These are phyloP conservation scores for Otolemur garnettii DNA, from an alignment of 2,113 vertebrate genomes.

Conservation along the genomic window DNA sequence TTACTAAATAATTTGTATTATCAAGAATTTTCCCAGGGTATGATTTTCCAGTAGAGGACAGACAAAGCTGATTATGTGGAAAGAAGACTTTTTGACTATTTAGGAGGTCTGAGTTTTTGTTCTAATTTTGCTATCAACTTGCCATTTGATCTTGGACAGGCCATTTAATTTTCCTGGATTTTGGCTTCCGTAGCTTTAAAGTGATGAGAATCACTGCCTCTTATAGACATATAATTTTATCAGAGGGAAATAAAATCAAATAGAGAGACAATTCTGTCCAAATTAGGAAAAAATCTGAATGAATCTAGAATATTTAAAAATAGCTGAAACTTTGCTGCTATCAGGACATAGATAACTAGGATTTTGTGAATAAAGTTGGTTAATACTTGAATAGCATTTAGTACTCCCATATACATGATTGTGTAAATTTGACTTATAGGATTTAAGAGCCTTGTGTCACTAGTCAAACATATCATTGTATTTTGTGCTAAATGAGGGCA, in stretches of 20 bases:
- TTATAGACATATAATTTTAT: not conserved
- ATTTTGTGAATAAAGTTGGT: not conserved
- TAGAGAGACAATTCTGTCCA: not conserved
- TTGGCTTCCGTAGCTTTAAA: not conserved
- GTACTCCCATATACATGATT: not conserved
- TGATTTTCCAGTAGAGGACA: not conserved
- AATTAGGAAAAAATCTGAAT: not conserved
- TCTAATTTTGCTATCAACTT: not conserved
- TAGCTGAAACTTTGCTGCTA: not conserved
- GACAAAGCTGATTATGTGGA: not conserved
- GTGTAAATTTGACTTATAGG: not conserved
- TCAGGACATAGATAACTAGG: not conserved
- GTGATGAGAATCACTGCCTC: not conserved
- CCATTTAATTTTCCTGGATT: not conserved
- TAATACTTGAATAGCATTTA: not conserved
- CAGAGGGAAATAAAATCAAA: not conserved
- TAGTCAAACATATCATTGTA: not conserved
- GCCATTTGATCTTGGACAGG: not conserved
- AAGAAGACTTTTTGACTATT: not conserved
- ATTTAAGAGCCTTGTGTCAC: not conserved
- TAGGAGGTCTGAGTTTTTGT: not conserved
- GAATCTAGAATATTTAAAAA: conserved; percentile 27
- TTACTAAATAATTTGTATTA: not conserved
- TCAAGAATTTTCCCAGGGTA: not conserved
- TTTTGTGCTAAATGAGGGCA: not conserved